These are phyloP conservation scores for Tiaroga cobitis DNA, from an alignment of 2,797 vertebrate genomes.

Conservation along the genomic window DNA sequence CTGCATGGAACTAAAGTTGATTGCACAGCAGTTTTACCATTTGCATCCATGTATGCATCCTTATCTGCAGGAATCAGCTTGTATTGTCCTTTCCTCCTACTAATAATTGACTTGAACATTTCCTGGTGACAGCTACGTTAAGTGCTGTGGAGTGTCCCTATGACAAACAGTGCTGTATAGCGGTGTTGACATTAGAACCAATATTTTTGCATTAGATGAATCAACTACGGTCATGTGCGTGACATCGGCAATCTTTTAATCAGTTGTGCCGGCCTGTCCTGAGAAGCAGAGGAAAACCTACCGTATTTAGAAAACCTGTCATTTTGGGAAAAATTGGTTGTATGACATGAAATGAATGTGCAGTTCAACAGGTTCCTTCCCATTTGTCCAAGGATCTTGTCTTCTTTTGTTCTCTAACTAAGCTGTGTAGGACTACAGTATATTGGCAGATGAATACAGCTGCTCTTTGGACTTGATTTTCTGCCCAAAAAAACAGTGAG, in stretches of 20 bases:
- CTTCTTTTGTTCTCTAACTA: slow-evolving; percentile 6
- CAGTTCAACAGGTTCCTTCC: slow-evolving; percentile 1
- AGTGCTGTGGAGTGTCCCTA: slow-evolving; percentile 72
- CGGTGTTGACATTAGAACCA: slow-evolving; percentile 70
- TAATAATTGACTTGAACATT: slow-evolving; percentile 77
- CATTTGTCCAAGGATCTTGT: slow-evolving; percentile 8
- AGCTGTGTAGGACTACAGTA: background rate
- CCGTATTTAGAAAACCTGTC: background rate
- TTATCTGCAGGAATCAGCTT: slow-evolving; percentile 39
- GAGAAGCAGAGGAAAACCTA: background rate
- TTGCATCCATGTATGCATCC: background rate
- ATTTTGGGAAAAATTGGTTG: background rate
- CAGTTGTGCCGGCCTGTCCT: background rate
- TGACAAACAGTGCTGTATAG: slow-evolving; percentile 75
- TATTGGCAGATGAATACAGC: slow-evolving; percentile 19
- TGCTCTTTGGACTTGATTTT: slow-evolving; percentile 30
- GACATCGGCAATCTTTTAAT: slow-evolving; percentile 38
- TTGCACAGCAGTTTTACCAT: background rate
- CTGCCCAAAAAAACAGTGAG: background rate
- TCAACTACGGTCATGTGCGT: slow-evolving; percentile 2
- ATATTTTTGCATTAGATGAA: slow-evolving; percentile 40
- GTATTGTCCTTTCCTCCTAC: slow-evolving; percentile 66
- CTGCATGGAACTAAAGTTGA: background rate
- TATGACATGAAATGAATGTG: background rate
- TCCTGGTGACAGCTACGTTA: slow-evolving; percentile 74